Evolutionary conservation across 2,888 invertebrate species (phyloP).

Genomic region (Hirtodrosophila alboralis): DNA sequence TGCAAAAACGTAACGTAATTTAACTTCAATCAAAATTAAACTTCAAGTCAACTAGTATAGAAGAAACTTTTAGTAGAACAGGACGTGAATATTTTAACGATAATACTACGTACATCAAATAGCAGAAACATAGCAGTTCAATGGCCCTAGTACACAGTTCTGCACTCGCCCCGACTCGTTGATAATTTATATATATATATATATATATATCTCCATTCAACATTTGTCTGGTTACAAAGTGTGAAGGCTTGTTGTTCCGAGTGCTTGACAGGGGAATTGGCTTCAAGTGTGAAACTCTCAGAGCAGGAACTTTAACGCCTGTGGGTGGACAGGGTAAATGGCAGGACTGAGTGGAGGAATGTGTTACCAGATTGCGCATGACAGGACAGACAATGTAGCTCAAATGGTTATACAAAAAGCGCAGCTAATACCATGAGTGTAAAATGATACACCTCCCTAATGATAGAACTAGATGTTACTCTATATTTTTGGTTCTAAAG

Average conservation of each 20-base stretch:
- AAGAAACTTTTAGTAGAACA: no score
- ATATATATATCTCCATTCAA: slow-evolving; percentile 31
- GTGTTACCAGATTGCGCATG: slow-evolving; percentile 21
- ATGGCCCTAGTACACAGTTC: slow-evolving; percentile 44
- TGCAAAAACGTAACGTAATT: no score
- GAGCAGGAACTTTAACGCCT: slow-evolving; percentile 29
- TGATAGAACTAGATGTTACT: slow-evolving; percentile 1
- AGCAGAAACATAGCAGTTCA: slow-evolving; percentile 34
- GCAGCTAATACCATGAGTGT: slow-evolving; percentile 17
- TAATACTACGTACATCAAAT: background rate
- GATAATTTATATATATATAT: no score
- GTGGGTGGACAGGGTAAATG: background rate
- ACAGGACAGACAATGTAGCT: slow-evolving; percentile 33
- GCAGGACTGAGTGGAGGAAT: background rate
- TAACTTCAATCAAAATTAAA: no score
- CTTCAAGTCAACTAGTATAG: no score
- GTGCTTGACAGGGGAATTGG: slow-evolving; percentile 35
- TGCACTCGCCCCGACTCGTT: slow-evolving; percentile 38
- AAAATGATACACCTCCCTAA: background rate
- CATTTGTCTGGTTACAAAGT: slow-evolving; percentile 36
- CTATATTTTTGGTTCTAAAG: background rate
- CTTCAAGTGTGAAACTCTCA: slow-evolving; percentile 36
- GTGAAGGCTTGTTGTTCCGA: slow-evolving; percentile 45
- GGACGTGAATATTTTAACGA: background rate
- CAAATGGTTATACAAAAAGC: slow-evolving; percentile 35